Base-by-base conservation (phyloP, 1,140 invertebrate species). In the Trichomalopsis sarcophagae region DNA sequence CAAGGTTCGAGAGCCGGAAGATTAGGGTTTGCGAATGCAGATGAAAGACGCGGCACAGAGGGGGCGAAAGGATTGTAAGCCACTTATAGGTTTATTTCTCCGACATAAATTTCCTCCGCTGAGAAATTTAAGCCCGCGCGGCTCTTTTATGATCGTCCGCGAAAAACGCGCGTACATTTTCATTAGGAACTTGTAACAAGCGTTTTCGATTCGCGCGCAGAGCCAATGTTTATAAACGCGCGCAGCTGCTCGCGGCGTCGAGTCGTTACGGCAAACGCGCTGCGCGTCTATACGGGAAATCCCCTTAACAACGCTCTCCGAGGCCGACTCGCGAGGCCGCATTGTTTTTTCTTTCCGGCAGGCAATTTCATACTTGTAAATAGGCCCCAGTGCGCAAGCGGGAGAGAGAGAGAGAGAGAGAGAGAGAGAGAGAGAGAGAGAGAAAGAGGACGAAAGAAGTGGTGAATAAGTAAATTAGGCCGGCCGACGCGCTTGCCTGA, bases 381-480 rank as follows among this genome's bases (percentile, higher is more conserved):
- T 92, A 92, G 89, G 88, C 86, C 75, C 87, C 80, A 68, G 55
- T 21, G 55, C 55, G 21, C 55, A 36, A 36, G 33, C 33, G 33
- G 33, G 3, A 4, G 33, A 6, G 33, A 36, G 33, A 33, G 33
- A 33, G 33, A 33, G 33, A 33, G 21, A n/a, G n/a, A n/a, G n/a
- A n/a, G n/a, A n/a, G n/a, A n/a, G n/a, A n/a, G n/a, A n/a, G n/a
- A n/a, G n/a, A n/a, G n/a, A n/a, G n/a, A n/a, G n/a, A n/a, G 3
- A 4, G 33, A 6, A 4, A 36, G 33, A 0, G 40, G 6, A 7
- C 33, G 86, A 84, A 90, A 88, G 89, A 88, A 90, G 86, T 74
- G 87, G 89, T 88, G 91, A 89, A 91, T 92, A 92, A 93, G 91
- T 92, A 92, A 93, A 93, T 93, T 92, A 93, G 90, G 89, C 90